Base-by-base conservation (phyloP, 2,888 invertebrate genomes). In the Ashinkailepas kermadecensis region DNA sequence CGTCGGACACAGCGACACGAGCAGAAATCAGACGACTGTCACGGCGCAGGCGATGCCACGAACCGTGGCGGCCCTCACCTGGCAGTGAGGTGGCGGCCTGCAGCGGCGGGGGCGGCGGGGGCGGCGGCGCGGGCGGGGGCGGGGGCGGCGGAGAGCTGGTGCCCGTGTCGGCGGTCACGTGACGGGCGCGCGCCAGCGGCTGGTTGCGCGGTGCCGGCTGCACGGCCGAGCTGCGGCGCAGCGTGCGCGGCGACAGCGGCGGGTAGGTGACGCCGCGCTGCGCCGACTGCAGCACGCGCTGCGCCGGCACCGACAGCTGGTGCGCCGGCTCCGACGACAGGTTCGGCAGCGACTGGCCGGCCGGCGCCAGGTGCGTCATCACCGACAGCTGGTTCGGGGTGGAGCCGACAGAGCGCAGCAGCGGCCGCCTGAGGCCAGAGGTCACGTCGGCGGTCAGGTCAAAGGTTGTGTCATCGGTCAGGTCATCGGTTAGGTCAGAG, bases 291-390 rank as follows among this genome's bases (percentile, higher is more conserved):
- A 85, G 84, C 84, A 87, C 87, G 82, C 88, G 88, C 83, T 88
- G 88, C 84, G 88, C 87, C 64, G 89, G 88, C 83, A 88, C 87
- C 83, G 89, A 88, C 81, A 89, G 87, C 70, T 87, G 86, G 81
- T 78, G 82, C 67, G 82, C 80, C 23, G 83, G 84, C 84, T 83
- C 84, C 21, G 83, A 83, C 57, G 90, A 90, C 81, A 95, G 89
- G 87, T 95, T 94, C 6, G 95, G 95, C 85, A 95, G 88, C 86
- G 94, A 94, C 87, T 94, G 94, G 59, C 94, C 93, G 81, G 94
- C 88, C 56, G 85, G 85, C 62, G 81, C 84, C 81, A 81, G 80
- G 80, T 85, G 84, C 23, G 85, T 85, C 81, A 86, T 85, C 82
- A 95, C 94, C 80, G 92, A 92, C 84, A 95, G 88, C 0, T 93